Base-by-base conservation (phyloP, 1,140 invertebrate genomes). In the Coenobita brevimanus region DNA sequence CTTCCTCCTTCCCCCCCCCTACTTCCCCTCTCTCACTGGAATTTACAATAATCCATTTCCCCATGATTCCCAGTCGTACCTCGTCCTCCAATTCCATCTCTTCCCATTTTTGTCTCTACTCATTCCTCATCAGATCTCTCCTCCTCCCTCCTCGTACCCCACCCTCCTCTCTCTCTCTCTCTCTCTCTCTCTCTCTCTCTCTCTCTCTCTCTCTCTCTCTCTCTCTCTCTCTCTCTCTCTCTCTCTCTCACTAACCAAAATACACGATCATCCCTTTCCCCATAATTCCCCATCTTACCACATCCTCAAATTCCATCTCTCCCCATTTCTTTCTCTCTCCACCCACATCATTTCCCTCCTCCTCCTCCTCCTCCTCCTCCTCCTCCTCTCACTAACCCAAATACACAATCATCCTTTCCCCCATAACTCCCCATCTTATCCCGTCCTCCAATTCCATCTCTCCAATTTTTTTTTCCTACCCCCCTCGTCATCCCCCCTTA, bases 121-220 rank as follows among this genome's bases (percentile, higher is more conserved):
- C 30, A 6, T 67, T 33, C 30, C 62, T 67, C 62, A 24, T 33
- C 30, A n/a, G 8, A 8, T 24, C 41, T 46, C 73, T 46, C 13
- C 17, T 3, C 2, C 36, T 46, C 73, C 24, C 38, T 36, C 2
- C 41, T 10, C 43, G 36, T 43, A 6, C 43, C 33, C 1, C 2
- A 41, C 21, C 73, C 24, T 41, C 36, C 71, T 75, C 71, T 75
- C 71, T 75, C 71, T 43, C 71, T 75, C 71, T 75, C 71, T 75
- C 71, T 75, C 50, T 46, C 76, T 46, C 24, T 27, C 76, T n/a
- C 46, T 80, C 76, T 80, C 76, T 46, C 38, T 60, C 38, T 57
- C 38, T 80, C 75, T 43, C 75, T 6, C 3, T 33, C 6, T n/a
- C 6, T 71, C 27, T 30, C 67, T n/a, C 24, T 24, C 46, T 46